Evolutionary conservation across 2,888 invertebrate genomes (phyloP).

Genomic region (Drosophila melanocephala): DNA sequence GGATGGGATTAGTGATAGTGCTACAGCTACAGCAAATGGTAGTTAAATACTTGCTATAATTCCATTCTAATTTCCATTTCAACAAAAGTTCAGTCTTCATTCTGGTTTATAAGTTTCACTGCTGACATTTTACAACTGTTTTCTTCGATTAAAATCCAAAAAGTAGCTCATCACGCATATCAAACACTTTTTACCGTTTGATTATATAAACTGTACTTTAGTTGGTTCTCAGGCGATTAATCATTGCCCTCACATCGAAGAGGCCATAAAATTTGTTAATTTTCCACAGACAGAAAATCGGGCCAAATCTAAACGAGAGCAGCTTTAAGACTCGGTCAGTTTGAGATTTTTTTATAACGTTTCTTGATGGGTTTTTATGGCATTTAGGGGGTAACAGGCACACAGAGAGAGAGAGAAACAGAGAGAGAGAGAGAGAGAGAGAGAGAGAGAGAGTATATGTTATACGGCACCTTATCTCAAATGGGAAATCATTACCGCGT

Average conservation of each 20-base stretch:
- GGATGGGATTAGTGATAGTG: constrained; percentile 2
- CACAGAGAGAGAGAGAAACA: background rate
- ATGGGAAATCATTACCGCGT: constrained; percentile 78
- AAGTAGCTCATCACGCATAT: background rate
- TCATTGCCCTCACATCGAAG: constrained; percentile 63
- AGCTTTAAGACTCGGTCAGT: constrained; percentile 51
- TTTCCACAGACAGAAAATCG: constrained; percentile 58
- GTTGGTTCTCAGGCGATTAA: constrained; percentile 28
- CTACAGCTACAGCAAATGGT: too few relatives aligned
- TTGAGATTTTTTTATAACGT: constrained; percentile 23
- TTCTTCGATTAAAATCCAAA: background rate
- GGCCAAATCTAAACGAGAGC: constrained; percentile 73
- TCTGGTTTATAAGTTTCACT: background rate
- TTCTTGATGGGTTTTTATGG: constrained; percentile 48
- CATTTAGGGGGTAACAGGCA: constrained; percentile 26
- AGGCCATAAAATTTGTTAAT: constrained; percentile 69
- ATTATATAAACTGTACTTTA: constrained; percentile 1
- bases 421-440: background rate
- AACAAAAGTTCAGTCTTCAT: background rate
- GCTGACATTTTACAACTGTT: background rate
- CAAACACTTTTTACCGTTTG: background rate
- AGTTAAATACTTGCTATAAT: background rate
- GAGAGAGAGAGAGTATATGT: constrained; percentile 19
- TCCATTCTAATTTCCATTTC: background rate
- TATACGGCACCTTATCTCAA: constrained; percentile 73